phyloP scores from a whole-genome alignment of 2,888 invertebrate species.

The Panopea generosa region DNA sequence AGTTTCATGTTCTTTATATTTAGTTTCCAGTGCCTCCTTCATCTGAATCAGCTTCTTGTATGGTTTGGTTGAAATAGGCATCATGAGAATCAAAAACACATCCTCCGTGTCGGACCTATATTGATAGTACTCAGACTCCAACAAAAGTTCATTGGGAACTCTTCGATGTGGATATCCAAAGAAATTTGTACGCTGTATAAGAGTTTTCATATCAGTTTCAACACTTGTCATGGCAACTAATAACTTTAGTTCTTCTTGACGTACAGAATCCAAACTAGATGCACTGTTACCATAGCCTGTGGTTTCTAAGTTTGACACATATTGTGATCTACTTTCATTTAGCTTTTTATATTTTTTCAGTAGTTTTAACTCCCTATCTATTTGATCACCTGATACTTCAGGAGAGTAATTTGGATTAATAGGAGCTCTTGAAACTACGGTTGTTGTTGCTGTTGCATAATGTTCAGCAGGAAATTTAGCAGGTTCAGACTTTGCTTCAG shows the following conservation, averaged over 20 bases:
- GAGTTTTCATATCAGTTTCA: constrained; percentile 45
- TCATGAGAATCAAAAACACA: constrained; percentile 55
- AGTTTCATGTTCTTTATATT: constrained; percentile 13
- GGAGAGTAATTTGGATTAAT: constrained; percentile 36
- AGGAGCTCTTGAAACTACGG: not conserved
- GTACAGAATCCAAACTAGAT: not conserved
- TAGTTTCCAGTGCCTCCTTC: constrained; percentile 23
- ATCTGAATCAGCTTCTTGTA: constrained; percentile 37
- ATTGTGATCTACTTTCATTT: not conserved
- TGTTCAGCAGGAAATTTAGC: not conserved
- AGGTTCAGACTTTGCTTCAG: not conserved
- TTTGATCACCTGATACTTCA: constrained; percentile 47
- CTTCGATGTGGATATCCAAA: constrained; percentile 60
- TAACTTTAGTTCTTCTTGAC: no score
- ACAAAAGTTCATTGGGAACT: constrained; percentile 54
- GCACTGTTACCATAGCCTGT: not conserved
- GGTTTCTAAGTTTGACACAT: not conserved
- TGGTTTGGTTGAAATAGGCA: constrained; percentile 53
- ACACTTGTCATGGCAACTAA: constrained; percentile 37
- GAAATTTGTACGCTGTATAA: constrained; percentile 48
- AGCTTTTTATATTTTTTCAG: constrained; percentile 14
- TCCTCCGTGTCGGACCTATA: constrained; percentile 48
- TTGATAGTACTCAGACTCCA: constrained; percentile 37
- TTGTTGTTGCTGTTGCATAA: not conserved
- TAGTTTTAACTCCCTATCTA: constrained; percentile 43